Evolutionary conservation across 2,888 invertebrate genomes (phyloP), one percentile per base, ranked within the genome.

Genomic region (Ctena decussata): DNA sequence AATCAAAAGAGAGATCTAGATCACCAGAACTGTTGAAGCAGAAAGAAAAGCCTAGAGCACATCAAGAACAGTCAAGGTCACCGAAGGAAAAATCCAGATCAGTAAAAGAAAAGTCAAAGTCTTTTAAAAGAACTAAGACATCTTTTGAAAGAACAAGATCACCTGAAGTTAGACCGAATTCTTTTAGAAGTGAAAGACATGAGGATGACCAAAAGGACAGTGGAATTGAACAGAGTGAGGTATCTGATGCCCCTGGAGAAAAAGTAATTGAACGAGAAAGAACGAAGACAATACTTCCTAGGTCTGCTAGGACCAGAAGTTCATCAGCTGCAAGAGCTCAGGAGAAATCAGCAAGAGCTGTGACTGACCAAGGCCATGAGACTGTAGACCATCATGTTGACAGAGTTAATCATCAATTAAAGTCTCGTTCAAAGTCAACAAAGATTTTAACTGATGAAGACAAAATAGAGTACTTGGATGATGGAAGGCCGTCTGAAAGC

Each of bases 21-120:
- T 27, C 57, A 24, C 27, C 15, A 11, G 57, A 30, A 27, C 3
- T 1, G 15, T 1, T 11, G 6, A 11, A 24, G 11, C 3, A 57
- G 32, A 37, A 5, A 49, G 39, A 73, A 74, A 49, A 35, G 37
- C 12, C 32, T 18, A 49, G 21, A 35, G 24, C 57, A 37, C 49
- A 60, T 11, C 21, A 21, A 35, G 41, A 80, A 32, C 44, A 37
- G 46, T 65, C 76, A 80, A 72, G 69, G 35, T 70, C 76, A 79
- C 32, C 30, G 35, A 69, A 65, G 11, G 35, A 46, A 30, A 46
- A 39, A 32, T 57, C 57, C 12, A 24, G 24, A 30, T 32, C 27
- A 30, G 35, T 2, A 18, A 77, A 46, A 46, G 46, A 69, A 46
- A 41, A 21, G 8, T 44, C 37, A 46, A 35, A 70, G 8, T 24